phyloP scores from a whole-genome alignment of 2,888 invertebrate species.

The Erebia epiphron region DNA sequence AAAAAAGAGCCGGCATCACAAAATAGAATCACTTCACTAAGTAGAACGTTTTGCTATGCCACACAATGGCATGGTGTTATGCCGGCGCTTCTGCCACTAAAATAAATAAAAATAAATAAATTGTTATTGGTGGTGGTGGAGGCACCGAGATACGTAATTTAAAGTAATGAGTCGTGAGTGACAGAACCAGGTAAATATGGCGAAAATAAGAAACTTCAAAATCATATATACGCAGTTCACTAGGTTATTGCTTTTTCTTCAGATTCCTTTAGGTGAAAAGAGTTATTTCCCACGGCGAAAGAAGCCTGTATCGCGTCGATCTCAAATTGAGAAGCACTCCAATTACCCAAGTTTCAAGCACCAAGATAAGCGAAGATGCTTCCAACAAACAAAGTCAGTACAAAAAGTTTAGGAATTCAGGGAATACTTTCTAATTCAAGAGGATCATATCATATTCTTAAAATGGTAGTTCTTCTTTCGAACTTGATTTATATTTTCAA shows the following conservation, averaged over 20 bases:
- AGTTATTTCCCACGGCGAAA: slow-evolving; percentile 22
- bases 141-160: no score
- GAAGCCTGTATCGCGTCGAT: slow-evolving; percentile 33
- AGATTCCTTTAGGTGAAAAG: background rate
- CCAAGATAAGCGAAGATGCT: slow-evolving; percentile 34
- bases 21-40: no score
- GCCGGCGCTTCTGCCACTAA: no score
- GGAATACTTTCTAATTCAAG: slow-evolving; percentile 5
- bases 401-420: slow-evolving; percentile 11
- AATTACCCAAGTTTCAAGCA: slow-evolving; percentile 38
- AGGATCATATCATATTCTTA: background rate
- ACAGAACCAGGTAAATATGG: no score
- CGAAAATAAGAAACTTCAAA: background rate
- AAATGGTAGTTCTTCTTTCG: background rate
- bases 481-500: background rate
- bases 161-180: no score
- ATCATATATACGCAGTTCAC: background rate
- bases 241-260: background rate
- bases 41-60: no score
- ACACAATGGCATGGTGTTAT: no score
- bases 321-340: slow-evolving; percentile 37
- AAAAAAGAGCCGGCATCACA: no score
- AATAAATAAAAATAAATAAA: no score
- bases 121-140: no score
- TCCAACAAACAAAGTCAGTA: slow-evolving; percentile 28